Base-by-base conservation (phyloP, 2,113 vertebrate species). In the Lepus europaeus region DNA sequence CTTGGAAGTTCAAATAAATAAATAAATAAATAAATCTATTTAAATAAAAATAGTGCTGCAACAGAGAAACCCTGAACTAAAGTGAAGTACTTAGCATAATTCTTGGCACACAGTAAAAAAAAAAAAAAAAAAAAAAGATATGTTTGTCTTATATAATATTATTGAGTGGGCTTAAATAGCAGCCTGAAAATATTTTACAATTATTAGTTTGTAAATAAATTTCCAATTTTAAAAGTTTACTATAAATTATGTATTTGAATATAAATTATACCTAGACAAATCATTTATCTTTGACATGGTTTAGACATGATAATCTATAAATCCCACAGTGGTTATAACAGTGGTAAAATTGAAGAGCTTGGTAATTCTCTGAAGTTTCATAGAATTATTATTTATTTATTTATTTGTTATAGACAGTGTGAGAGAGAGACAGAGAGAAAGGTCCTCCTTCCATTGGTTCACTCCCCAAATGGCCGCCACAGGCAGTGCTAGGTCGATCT, bases 311-410 rank as follows among this genome's bases (percentile, higher is more conserved):
- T 27, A 73, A 72, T 92, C 45, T 92, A 5, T 72, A 92, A 90
- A 76, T 90, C 16, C 19, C 76, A 33, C 25, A 56, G n/a, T 85
- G 27, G 64, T 87, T 96, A 39, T 69, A 72, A 70, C 36, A 86
- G 64, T 56, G 92, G 69, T 84, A 77, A 95, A 79, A 85, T 19
- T 68, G 72, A 94, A 90, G 56, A 87, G 19, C 19, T 14, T 93
- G 90, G 9, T 78, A 79, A 80, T 91, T 86, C 14, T 89, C 31
- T 94, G 70, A 92, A 78, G 29, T 93, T 92, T 89, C 79, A 33
- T 59, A 73, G 17, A 51, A 23, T 74, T 64, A 59, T 19, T 45
- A 45, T 45, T 45, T 45, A 45, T 45, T 45, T 45, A 45, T 45
- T 45, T 45, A 45, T 45, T 45, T 45, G 45, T 45, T 45, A 45